Conservation (phyloP, 2,113 vertebrate species). For the Connochaetes taurinus region DNA sequence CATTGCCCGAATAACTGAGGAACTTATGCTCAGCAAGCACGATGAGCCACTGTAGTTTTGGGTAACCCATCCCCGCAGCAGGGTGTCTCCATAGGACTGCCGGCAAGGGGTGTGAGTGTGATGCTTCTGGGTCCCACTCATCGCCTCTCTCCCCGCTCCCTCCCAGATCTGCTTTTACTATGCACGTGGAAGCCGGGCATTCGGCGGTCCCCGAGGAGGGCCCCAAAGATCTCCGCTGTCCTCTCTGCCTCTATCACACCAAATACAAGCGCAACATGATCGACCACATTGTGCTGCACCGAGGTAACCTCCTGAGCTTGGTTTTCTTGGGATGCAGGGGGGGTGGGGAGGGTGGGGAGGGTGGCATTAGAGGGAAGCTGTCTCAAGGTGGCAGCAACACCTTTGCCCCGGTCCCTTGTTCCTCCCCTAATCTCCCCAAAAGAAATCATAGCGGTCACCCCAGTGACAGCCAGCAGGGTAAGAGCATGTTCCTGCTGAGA, state of each 20-base stretch:
- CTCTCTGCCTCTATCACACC: conserved; percentile 98
- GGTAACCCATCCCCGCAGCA: background rate
- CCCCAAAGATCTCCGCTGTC: conserved; percentile 95
- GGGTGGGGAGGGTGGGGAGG: fast-evolving
- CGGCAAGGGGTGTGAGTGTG: background rate
- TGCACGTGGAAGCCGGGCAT: conserved; percentile 96
- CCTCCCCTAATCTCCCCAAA: background rate
- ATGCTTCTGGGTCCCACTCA: background rate
- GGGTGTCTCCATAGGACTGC: background rate
- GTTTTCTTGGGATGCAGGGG: background rate
- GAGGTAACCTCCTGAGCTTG: conserved; percentile 81
- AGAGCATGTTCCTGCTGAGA: background rate
- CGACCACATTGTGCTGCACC: conserved; percentile 96
- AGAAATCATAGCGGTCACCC: background rate
- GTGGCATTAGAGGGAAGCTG: background rate
- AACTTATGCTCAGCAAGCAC: background rate
- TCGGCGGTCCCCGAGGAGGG: conserved; percentile 85
- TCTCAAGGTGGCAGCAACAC: background rate
- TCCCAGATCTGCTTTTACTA: conserved; percentile 92
- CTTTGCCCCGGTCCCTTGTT: background rate
- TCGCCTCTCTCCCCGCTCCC: background rate
- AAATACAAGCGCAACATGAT: conserved; percentile 99
- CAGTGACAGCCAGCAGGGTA: background rate
- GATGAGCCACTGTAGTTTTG: background rate
- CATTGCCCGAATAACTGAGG: background rate